Evolutionary conservation across 2,113 vertebrate species (phyloP), one percentile per base, ranked within the genome.

Genomic region (Coreoperca whiteheadi): DNA sequence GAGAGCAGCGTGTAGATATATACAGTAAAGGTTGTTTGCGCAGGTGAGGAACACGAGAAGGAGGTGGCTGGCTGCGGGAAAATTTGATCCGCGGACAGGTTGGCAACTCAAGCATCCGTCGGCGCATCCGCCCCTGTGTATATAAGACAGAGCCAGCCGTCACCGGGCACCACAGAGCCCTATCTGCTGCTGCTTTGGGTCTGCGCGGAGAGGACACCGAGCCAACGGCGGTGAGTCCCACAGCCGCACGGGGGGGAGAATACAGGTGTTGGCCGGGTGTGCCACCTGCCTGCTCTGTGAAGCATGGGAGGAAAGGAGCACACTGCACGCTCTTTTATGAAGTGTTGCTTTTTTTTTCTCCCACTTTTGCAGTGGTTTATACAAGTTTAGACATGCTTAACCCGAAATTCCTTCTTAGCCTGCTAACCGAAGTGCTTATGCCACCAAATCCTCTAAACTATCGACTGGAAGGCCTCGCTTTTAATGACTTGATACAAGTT

Each of bases 81-180:
- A 94, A 99, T 94, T 94, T 95, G 97, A 99, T 98, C 96, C 96
- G 86, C 80, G 72, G 93, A 94, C 90, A 94, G 93, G 96, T 97
- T 87, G 80, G 88, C 92, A 98, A 99, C 95, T 94, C 88, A 97
- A 98, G 97, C 88, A 91, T 95, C 89, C 82, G 90, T 94, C 92
- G 92, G 94, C 92, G 93, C 96, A 95, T 95, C 94, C 95, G 91
- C 88, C 91, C 91, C 92, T 46, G 56, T 20, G 9, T 97, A 97
- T 98, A 98, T 96, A 99, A 98, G 94, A 82, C 73, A n/a, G 76
- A 77, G 41, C 28, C 88, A 86, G 69, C 86, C 71, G 81, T 81
- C 89, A 79, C 68, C 20, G 41, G 87, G 37, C 78, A 86, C 83
- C 90, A 89, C 89, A 86, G 56, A 93, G 79, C 89, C 88, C 92